Percentiles rank a stretch among this genome's conserved stretches.
Evolutionary conservation across 2,888 invertebrate species (phyloP).

Genomic region (Watsonalla binaria): DNA sequence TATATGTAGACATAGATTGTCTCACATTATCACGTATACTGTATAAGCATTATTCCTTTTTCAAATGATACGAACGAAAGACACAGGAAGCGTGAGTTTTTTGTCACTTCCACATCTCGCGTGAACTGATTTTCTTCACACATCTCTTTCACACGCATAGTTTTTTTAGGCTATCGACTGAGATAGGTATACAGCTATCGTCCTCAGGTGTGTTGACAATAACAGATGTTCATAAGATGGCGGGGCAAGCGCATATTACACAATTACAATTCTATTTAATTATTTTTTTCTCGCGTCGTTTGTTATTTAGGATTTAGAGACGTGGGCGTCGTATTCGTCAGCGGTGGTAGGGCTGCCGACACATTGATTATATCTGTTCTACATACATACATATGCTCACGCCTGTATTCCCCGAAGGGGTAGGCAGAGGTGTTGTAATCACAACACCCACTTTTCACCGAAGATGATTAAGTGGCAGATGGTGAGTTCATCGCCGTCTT

Average conservation of each 20-base stretch:
- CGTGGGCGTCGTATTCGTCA: conserved; percentile 58
- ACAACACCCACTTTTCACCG: no score
- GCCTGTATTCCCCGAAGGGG: no score
- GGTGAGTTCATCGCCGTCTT: no score
- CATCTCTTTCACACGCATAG: conserved; percentile 32
- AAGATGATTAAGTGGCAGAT: no score
- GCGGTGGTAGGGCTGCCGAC: conserved; percentile 14
- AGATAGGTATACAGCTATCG: conserved; percentile 31
- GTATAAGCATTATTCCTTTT: conserved; percentile 65
- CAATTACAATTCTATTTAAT: conserved; percentile 77
- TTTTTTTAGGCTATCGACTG: conserved; percentile 21
- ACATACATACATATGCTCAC: no score
- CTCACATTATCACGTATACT: conserved; percentile 38
- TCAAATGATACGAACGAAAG: conserved; percentile 77
- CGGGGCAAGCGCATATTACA: conserved; percentile 66
- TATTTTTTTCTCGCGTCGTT: conserved; percentile 63
- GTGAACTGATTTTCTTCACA: conserved; percentile 39
- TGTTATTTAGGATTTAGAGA: conserved; percentile 48
- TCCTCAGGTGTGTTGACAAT: conserved; percentile 76
- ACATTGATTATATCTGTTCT: not conserved
- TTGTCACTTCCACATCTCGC: conserved; percentile 74
- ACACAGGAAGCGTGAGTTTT: conserved; percentile 77
- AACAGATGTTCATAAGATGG: conserved; percentile 73
- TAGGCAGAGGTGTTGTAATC: no score
- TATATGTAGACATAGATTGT: conserved; percentile 15